phyloP scores from a whole-genome alignment of 2,797 vertebrate species.

The Sandelia bainsii region DNA sequence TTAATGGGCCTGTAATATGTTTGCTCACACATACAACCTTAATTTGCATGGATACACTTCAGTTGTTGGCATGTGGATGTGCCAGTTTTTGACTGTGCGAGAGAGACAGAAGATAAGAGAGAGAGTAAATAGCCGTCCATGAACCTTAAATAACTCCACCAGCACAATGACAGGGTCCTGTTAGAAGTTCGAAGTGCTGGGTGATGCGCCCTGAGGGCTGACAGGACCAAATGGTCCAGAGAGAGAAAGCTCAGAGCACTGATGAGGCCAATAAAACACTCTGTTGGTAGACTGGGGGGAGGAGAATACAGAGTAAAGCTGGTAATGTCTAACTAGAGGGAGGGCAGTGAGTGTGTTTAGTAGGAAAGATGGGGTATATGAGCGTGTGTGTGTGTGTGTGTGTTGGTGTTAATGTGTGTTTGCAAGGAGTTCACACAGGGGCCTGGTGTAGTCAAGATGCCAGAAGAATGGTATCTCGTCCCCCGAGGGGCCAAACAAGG shows the following conservation, averaged over 20 bases:
- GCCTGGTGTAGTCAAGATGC: conserved; percentile 63
- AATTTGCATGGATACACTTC: conserved; percentile 37
- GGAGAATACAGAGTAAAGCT: conserved; percentile 54
- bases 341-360: conserved; percentile 67
- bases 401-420: conserved; percentile 54
- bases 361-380: conserved; percentile 30
- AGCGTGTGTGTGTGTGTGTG: conserved; percentile 50
- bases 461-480: conserved; percentile 69
- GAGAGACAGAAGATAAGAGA: conserved; percentile 5
- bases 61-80: conserved; percentile 8
- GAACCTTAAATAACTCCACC: conserved; percentile 64
- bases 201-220: conserved; percentile 63
- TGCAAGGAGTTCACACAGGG: conserved; percentile 68
- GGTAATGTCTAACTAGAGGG: conserved; percentile 79
- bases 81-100: conserved; percentile 12
- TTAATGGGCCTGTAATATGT: conserved; percentile 19
- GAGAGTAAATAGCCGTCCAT: conserved; percentile 15
- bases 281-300: conserved; percentile 37
- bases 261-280: conserved; percentile 77
- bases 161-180: conserved; percentile 64
- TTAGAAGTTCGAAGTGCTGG: conserved; percentile 49
- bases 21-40: conserved; percentile 32
- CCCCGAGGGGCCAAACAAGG: conserved; percentile 55
- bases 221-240: conserved; percentile 62
- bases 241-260: conserved; percentile 54